Evolutionary conservation across 2,797 vertebrate species (phyloP).

Genomic region (Vespertilio murinus): DNA sequence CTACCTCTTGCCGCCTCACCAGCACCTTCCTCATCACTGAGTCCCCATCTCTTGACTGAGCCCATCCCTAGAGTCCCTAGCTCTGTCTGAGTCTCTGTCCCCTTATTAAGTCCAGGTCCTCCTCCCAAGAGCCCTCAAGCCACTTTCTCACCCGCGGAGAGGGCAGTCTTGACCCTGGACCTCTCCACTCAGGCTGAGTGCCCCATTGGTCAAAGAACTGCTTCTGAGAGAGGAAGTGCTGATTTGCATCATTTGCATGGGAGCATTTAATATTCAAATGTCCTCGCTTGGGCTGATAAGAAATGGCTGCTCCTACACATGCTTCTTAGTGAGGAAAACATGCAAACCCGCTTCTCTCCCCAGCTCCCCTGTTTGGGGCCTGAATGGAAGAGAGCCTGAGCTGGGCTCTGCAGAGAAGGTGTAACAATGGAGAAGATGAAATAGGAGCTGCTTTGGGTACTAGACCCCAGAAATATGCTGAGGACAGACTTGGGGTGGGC

Average conservation of each 20-base stretch:
- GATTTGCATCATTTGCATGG: constrained; percentile 43
- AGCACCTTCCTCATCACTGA: neutral
- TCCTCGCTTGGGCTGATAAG: neutral
- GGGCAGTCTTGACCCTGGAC: neutral
- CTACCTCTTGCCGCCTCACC: no score
- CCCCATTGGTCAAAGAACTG: neutral
- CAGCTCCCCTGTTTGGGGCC: neutral
- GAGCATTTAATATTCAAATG: constrained; percentile 58
- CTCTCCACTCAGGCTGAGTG: neutral
- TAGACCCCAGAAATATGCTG: neutral
- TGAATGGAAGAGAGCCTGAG: neutral
- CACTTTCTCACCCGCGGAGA: neutral
- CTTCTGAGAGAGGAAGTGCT: neutral
- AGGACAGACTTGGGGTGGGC: neutral
- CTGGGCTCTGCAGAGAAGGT: neutral
- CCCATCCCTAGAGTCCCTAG: neutral
- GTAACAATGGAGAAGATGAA: neutral
- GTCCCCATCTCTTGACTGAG: neutral
- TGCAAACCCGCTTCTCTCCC: neutral
- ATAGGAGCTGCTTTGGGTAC: neutral
- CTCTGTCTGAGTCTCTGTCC: neutral
- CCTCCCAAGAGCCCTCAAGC: neutral
- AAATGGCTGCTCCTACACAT: neutral
- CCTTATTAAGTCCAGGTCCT: neutral
- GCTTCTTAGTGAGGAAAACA: constrained; percentile 5